These are phyloP conservation scores for Selene dorsalis DNA, from an alignment of 2,797 vertebrate species.

Conservation along the genomic window DNA sequence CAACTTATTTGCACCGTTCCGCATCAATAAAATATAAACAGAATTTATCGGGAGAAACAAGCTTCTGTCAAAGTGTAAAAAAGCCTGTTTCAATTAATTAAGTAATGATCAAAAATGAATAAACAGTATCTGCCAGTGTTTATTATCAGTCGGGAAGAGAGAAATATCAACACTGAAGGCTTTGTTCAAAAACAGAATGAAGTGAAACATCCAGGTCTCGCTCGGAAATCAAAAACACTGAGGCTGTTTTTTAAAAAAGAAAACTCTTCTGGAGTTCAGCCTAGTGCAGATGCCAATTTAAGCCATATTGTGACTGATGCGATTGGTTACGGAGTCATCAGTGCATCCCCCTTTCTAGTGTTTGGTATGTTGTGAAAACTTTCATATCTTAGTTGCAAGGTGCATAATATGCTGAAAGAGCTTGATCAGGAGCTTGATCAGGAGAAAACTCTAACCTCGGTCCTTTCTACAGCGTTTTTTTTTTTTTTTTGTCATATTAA, in stretches of 20 bases:
- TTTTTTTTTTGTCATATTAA: slow-evolving; percentile 19
- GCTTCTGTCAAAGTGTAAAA: slow-evolving; percentile 8
- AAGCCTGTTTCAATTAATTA: slow-evolving; percentile 17
- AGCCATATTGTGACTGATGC: slow-evolving; percentile 1
- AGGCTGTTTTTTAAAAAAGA: slow-evolving; percentile 8
- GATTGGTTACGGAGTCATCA: slow-evolving; percentile 16
- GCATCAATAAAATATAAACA: slow-evolving; percentile 16
- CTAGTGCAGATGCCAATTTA: background rate
- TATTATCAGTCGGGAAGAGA: slow-evolving; percentile 24
- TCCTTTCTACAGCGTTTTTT: slow-evolving; percentile 15
- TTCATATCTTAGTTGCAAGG: slow-evolving; percentile 23
- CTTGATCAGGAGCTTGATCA: slow-evolving; percentile 22
- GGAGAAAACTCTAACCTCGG: slow-evolving; percentile 6
- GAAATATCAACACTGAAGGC: slow-evolving; percentile 9
- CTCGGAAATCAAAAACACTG: background rate
- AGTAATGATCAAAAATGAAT: slow-evolving; percentile 35
- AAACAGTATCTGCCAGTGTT: slow-evolving; percentile 31
- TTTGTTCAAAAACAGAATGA: slow-evolving; percentile 22
- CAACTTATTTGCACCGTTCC: background rate
- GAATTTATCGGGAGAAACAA: slow-evolving; percentile 10
- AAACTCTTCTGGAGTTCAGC: background rate
- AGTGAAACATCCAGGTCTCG: background rate
- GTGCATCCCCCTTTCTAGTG: slow-evolving; percentile 2
- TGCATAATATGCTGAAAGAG: slow-evolving; percentile 31
- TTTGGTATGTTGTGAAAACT: slow-evolving; percentile 36